Evolutionary conservation across 1,140 invertebrate genomes (phyloP).

Genomic region (Drosophila kohkoa): DNA sequence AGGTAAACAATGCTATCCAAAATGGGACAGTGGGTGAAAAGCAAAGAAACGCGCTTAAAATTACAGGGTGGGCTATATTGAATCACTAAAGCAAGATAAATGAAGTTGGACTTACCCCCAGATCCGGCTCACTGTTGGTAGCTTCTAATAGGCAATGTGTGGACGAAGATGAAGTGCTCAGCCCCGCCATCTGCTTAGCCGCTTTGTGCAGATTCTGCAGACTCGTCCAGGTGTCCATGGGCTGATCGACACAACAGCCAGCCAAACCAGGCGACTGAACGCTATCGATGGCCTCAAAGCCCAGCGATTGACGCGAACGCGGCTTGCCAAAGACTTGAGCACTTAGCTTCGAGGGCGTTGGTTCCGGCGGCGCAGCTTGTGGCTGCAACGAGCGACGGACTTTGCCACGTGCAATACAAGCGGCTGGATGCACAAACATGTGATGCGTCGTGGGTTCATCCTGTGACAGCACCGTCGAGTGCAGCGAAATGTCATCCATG

Average conservation of each 20-base stretch:
- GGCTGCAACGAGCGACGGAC: constrained; percentile 60
- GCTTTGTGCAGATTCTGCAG: constrained; percentile 86
- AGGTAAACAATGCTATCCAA: constrained; percentile 60
- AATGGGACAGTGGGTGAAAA: constrained; percentile 29
- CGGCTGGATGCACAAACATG: constrained; percentile 74
- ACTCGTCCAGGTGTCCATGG: constrained; percentile 86
- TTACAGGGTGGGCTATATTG: neutral
- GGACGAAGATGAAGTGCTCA: constrained; percentile 31
- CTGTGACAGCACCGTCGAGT: constrained; percentile 56
- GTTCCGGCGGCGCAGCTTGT: neutral
- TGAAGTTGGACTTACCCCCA: constrained; percentile 68
- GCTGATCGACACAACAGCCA: constrained; percentile 47
- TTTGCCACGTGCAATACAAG: constrained; percentile 55
- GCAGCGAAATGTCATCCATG: constrained; percentile 75
- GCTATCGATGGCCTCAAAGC: constrained; percentile 75
- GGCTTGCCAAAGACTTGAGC: constrained; percentile 70
- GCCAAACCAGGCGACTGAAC: constrained; percentile 47
- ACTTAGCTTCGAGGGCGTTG: constrained; percentile 71
- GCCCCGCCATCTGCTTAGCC: constrained; percentile 21
- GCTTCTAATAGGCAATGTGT: constrained; percentile 71
- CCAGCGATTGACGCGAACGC: constrained; percentile 64
- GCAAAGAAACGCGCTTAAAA: constrained; percentile 21
- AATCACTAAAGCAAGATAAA: too few species aligned
- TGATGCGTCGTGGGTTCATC: constrained; percentile 58
- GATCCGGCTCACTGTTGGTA: constrained; percentile 85